Conservation (phyloP, 1,140 invertebrate species). For the Samia ricini region DNA sequence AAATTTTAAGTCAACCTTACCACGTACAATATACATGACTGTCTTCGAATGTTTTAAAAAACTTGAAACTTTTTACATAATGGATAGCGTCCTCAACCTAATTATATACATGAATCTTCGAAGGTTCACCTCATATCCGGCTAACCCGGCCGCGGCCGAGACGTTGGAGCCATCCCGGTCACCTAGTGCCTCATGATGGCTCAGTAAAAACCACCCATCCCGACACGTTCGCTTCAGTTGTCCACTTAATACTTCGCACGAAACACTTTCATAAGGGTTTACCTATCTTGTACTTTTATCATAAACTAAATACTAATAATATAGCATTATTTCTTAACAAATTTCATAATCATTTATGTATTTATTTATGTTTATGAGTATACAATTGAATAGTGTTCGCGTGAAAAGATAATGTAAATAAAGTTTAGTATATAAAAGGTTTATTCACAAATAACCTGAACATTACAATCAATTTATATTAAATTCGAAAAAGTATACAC, state of each 20-base stretch:
- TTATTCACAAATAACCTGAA: background rate
- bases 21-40: no score
- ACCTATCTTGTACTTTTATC: background rate
- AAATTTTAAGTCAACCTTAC: no score
- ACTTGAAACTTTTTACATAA: background rate
- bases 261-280: background rate
- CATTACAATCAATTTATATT: background rate
- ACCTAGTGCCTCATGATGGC: constrained; percentile 32
- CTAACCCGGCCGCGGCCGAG: constrained; percentile 68
- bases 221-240: constrained; percentile 14
- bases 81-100: constrained; percentile 14
- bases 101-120: constrained; percentile 32
- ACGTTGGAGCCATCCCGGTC: constrained; percentile 74
- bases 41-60: no score
- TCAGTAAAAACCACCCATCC: constrained; percentile 13
- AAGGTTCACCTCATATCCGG: constrained; percentile 48
- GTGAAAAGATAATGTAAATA: no score
- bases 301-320: background rate
- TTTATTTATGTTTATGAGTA: no score
- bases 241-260: constrained; percentile 11
- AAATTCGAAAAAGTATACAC: background rate
- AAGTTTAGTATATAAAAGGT: background rate
- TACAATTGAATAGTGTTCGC: no score
- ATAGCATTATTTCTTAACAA: no score
- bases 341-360: no score